These are phyloP conservation scores for Entomobrya multifasciata DNA, from an alignment of 2,888 invertebrate species.

Conservation along the genomic window DNA sequence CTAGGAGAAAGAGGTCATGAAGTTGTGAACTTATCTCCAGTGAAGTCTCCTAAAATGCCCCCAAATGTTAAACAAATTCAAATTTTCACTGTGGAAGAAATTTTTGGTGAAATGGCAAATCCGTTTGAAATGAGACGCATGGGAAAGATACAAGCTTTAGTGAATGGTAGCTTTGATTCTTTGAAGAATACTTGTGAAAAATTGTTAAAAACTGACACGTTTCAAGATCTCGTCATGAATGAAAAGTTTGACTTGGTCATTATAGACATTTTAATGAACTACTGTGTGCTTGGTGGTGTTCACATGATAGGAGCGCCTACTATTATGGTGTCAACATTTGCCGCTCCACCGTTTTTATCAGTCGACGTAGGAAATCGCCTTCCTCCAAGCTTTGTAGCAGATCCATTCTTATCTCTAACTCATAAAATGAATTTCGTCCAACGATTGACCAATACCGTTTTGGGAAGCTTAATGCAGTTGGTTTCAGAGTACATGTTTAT, in stretches of 20 bases:
- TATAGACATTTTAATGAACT: constrained; percentile 82
- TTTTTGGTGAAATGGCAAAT: constrained; percentile 55
- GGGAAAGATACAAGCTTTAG: constrained; percentile 7
- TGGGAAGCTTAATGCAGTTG: constrained; percentile 81
- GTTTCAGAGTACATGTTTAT: constrained; percentile 79
- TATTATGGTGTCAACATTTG: constrained; percentile 65
- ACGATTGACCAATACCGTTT: constrained; percentile 78
- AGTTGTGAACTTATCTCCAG: constrained; percentile 79
- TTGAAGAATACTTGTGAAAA: constrained; percentile 1
- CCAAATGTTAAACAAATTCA: constrained; percentile 80
- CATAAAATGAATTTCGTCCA: constrained; percentile 80
- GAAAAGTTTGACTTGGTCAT: constrained; percentile 80
- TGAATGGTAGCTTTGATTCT: constrained; percentile 50
- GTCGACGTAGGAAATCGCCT: constrained; percentile 73
- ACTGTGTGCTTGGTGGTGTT: constrained; percentile 81
- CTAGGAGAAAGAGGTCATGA: constrained; percentile 80
- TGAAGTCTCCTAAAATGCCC: constrained; percentile 81
- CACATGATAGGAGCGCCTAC: constrained; percentile 59
- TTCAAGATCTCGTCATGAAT: constrained; percentile 45
- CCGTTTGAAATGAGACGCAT: constrained; percentile 55
- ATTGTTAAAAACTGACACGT: constrained; percentile 17
- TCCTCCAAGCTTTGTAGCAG: constrained; percentile 80
- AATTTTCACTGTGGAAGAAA: constrained; percentile 55
- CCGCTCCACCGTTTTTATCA: constrained; percentile 52
- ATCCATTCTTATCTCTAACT: constrained; percentile 78